Conservation (phyloP, 2,888 invertebrate genomes). For the Diarsia rubi region DNA sequence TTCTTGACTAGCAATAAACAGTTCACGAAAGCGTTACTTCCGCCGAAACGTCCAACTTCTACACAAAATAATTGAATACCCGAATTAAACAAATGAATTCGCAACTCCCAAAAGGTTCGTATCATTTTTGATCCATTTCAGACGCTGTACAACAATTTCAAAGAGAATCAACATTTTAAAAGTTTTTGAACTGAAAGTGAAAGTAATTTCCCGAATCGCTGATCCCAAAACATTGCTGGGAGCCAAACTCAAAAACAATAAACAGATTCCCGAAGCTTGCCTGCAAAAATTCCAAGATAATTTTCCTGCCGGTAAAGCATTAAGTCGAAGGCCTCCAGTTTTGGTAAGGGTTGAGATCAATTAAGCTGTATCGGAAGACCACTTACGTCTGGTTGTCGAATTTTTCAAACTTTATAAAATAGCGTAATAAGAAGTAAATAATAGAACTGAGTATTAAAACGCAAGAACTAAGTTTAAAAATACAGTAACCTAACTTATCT, state of each 20-base stretch:
- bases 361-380: slow-evolving; percentile 26
- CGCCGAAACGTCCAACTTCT: slow-evolving; percentile 39
- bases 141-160: slow-evolving; percentile 60
- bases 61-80: slow-evolving; percentile 56
- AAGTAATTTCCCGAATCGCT: slow-evolving; percentile 80
- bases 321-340: slow-evolving; percentile 67
- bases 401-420: background rate
- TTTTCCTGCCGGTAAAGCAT: slow-evolving; percentile 75
- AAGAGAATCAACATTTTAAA: slow-evolving; percentile 72
- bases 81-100: slow-evolving; percentile 61
- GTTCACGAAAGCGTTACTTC: slow-evolving; percentile 27
- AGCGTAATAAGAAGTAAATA: background rate
- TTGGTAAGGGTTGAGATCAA: slow-evolving; percentile 60
- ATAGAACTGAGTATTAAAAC: background rate
- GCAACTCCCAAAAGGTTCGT: slow-evolving; percentile 46
- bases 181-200: slow-evolving; percentile 70
- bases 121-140: slow-evolving; percentile 66
- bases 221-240: slow-evolving; percentile 74
- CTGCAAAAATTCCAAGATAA: slow-evolving; percentile 78
- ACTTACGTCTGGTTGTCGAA: background rate
- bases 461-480: background rate
- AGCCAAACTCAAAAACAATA: slow-evolving; percentile 83
- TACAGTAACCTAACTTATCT: background rate
- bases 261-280: slow-evolving; percentile 73
- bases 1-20: slow-evolving; percentile 21